These are phyloP conservation scores for Dendrolimus pini DNA, from an alignment of 2,888 invertebrate species.

Conservation along the genomic window DNA sequence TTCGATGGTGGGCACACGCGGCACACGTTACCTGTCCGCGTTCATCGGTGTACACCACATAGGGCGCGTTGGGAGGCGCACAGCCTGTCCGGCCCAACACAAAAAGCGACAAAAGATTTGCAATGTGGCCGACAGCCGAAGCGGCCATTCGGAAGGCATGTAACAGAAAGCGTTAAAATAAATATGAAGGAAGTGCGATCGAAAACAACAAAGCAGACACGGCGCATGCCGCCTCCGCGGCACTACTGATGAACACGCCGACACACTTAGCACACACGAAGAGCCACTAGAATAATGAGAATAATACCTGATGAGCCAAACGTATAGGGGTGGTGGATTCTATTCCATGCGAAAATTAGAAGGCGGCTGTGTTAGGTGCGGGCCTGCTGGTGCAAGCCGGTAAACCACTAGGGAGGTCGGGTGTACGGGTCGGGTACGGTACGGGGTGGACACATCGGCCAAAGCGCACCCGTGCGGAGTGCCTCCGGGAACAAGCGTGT, in stretches of 20 bases:
- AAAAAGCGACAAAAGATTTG: conserved; percentile 72
- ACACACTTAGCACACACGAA: conserved; percentile 70
- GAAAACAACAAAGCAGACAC: conserved; percentile 47
- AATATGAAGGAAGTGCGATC: conserved; percentile 64
- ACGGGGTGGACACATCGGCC: conserved; percentile 68
- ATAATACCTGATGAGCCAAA: conserved; percentile 75
- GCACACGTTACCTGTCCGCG: conserved; percentile 92
- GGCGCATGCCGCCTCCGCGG: conserved; percentile 53
- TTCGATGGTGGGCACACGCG: conserved; percentile 33
- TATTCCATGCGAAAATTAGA: conserved; percentile 75
- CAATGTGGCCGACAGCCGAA: conserved; percentile 71
- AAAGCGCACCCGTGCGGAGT: conserved; percentile 71
- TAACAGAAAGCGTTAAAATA: conserved; percentile 76
- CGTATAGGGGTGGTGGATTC: conserved; percentile 73
- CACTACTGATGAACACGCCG: conserved; percentile 61
- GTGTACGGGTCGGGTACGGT: conserved; percentile 12
- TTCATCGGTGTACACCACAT: conserved; percentile 96
- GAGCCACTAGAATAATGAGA: conserved; percentile 70
- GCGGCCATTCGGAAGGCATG: conserved; percentile 76
- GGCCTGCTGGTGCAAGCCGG: conserved; percentile 69
- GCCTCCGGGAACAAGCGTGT: conserved; percentile 71
- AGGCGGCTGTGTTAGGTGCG: conserved; percentile 74
- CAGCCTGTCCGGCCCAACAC: conserved; percentile 72
- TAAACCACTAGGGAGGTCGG: conserved; percentile 45
- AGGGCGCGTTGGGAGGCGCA: conserved; percentile 93